Base-by-base conservation (phyloP, 2,113 vertebrate species). In the Eupsittula cactorum region DNA sequence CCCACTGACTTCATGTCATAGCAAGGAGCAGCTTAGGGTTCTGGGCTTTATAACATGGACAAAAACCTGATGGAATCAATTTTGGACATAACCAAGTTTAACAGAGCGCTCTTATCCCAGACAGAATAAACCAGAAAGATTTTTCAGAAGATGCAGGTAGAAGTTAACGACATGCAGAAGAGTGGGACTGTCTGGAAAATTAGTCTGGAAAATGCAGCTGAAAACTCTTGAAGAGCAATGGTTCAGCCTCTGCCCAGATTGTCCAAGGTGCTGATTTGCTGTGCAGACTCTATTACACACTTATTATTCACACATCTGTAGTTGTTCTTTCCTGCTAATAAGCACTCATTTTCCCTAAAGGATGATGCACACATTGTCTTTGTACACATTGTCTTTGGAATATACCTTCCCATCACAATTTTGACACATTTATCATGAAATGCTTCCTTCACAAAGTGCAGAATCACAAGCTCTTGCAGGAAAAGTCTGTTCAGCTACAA, bases 241-340 rank as follows among this genome's bases (percentile, higher is more conserved):
- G 39, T 33, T 78, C 62, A 3, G 1, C 7, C 28, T 13, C 21
- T 53, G 35, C 41, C 42, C 6, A 5, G 15, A 7, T 10, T 21
- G 23, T 1, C 39, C 52, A 9, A 35, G 50, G 24, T 62, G n/a
- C 39, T 39, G 11, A 13, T 8, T 28, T 3, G 0, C 25, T 13
- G 16, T 0, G 6, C 25, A 47, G 24, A n/a, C 8, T 46, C n/a
- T 25, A 2, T 11, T 23, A 17, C 55, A 70, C 35, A 6, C 37
- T 49, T 19, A 0, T 24, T 8, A 24, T 49, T 92, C n/a, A 8
- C 37, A 44, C 62, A 28, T 11, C 35, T 24, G 0, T 1, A 3
- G 28, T 1, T 11, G 13, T 2, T 37, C 39, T 47, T 17, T 44
- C 29, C 67, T 78, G 52, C 79, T 82, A 16, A 79, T 8, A 44